phyloP scores from a whole-genome alignment of 2,888 invertebrate species.

The Antheraea yamamai region DNA sequence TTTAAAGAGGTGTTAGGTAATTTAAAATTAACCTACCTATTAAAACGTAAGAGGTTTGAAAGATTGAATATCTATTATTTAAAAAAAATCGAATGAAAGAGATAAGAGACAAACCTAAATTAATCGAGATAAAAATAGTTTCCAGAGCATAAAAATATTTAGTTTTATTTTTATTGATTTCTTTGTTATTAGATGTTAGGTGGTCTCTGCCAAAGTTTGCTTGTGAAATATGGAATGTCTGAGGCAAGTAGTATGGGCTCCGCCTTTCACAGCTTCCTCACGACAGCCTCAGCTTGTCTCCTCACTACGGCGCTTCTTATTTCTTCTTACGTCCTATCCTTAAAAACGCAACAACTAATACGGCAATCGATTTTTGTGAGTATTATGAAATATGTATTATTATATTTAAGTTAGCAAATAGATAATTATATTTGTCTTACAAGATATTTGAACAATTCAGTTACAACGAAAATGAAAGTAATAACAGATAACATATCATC shows the following conservation, averaged over 20 bases:
- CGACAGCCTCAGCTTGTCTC: slow-evolving; percentile 90
- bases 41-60: no score
- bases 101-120: no score
- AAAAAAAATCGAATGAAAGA: no score
- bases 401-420: background rate
- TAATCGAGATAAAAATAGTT: no score
- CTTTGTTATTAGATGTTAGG: slow-evolving; percentile 84
- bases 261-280: slow-evolving; percentile 90
- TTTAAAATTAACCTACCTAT: no score
- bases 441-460: background rate
- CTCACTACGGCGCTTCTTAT: slow-evolving; percentile 89
- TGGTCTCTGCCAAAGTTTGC: slow-evolving; percentile 90
- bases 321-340: slow-evolving; percentile 89
- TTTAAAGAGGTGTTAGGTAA: no score
- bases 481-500: no score
- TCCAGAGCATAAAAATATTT: no score
- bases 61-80: no score
- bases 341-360: slow-evolving; percentile 88
- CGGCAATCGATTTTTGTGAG: slow-evolving; percentile 92
- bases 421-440: background rate
- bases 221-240: slow-evolving; percentile 89
- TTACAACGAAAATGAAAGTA: background rate
- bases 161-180: background rate
- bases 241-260: slow-evolving; percentile 89
- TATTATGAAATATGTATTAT: slow-evolving; percentile 33